Evolutionary conservation across 2,888 invertebrate genomes (phyloP), one percentile per base, ranked within the genome.

Genomic region (Saturnia pavonia): DNA sequence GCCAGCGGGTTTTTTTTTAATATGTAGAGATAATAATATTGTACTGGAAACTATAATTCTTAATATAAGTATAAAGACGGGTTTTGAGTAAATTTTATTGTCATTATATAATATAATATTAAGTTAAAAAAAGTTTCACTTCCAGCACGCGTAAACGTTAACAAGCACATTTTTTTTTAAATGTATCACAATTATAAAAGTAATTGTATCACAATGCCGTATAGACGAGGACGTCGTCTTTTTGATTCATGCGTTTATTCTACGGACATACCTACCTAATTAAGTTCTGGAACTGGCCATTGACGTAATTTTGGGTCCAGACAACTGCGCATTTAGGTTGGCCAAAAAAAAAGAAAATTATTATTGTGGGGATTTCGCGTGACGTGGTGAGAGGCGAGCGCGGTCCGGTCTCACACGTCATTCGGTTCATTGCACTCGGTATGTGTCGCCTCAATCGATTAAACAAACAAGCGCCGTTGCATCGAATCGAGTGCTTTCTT

Each of bases 381-480:
- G 86, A 84, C 84, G 85, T 71, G 76, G 81, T 74, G 81, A 84
- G 83, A 81, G 82, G 82, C 76, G 77, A 72, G 74, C 73, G 77
- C 68, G 74, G 74, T 69, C 74, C 73, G 70, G 67, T 60, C 57
- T 60, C 57, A 27, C 27, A 80, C 87, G 86, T 86, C 87, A 86
- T 76, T 71, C 75, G 79, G 88, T 85, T 87, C 87, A 86, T 78
- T 79, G 88, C 74, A 80, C 88, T 80, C 80, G 72, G 71, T 73
- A 76, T 80, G 78, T 79, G 78, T 78, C 80, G 80, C 78, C 77
- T 74, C 78, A 82, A 85, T 85, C 86, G 83, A 87, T 86, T 82
- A 76, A 76, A 78, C 76, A 80, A 85, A 83, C 80, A 81, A 80
- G 82, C 75, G 67, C 73, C 72, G 75, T 76, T 79, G 80, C 75